phyloP scores from a whole-genome alignment of 64 coral and sea anemone species.

The Acropora yongei region DNA sequence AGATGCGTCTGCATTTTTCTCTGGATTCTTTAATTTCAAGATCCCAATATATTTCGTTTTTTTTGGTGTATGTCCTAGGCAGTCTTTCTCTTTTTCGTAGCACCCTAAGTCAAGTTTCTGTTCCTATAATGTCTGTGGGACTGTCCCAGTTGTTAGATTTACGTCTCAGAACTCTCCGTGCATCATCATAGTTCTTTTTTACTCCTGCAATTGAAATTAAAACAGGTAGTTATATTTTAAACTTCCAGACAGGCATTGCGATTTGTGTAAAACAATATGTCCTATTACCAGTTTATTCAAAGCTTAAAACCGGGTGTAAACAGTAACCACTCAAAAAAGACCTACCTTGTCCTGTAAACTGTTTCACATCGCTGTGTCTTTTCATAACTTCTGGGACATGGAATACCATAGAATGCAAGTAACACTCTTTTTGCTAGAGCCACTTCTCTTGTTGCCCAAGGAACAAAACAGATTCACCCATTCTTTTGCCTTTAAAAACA shows the following conservation, averaged over 20 bases:
- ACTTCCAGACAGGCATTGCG: too few relatives aligned
- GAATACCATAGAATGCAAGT: slow-evolving; percentile 66
- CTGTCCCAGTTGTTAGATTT: slow-evolving; percentile 70
- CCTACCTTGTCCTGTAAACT: slow-evolving; percentile 76
- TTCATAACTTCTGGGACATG: slow-evolving; percentile 39
- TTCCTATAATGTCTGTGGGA: slow-evolving; percentile 39
- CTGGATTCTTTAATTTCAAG: background rate
- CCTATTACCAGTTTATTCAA: too few relatives aligned
- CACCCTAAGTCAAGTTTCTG: slow-evolving; percentile 1
- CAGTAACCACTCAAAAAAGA: too few relatives aligned
- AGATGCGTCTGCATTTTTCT: background rate
- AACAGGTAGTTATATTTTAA: slow-evolving; percentile 5
- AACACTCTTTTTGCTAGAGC: slow-evolving; percentile 53
- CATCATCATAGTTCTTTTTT: slow-evolving; percentile 75
- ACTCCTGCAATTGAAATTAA: slow-evolving; percentile 44
- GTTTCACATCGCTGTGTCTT: slow-evolving; percentile 39
- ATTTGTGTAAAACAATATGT: too few relatives aligned
- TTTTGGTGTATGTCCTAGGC: slow-evolving; percentile 19
- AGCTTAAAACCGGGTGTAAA: too few relatives aligned
- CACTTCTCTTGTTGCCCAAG: slow-evolving; percentile 25
- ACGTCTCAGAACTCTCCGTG: slow-evolving; percentile 42
- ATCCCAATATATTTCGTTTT: background rate
- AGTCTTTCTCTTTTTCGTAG: background rate
- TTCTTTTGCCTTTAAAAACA: slow-evolving; percentile 46
- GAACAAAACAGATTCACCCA: slow-evolving; percentile 62